Evolutionary conservation across 1,140 invertebrate genomes (phyloP).

Genomic region (Ips nitidus): DNA sequence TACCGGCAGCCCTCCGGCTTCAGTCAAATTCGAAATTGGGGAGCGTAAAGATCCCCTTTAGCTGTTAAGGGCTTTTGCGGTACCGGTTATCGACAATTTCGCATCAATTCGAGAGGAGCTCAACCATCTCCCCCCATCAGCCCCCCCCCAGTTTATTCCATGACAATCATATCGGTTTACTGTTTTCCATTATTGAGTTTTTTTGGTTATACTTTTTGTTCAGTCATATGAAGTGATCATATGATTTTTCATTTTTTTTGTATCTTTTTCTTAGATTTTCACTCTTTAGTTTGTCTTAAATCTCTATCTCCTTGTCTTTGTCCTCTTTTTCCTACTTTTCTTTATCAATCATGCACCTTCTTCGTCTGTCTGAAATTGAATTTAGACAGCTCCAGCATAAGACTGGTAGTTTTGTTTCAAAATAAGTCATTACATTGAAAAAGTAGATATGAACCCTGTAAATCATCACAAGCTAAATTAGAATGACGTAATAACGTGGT

Average conservation of each 20-base stretch:
- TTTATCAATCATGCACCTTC: too few species aligned
- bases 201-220: too few species aligned
- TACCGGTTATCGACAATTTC: constrained; percentile 29
- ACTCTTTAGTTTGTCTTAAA: not conserved
- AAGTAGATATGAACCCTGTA: too few species aligned
- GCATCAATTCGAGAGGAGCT: constrained; percentile 23
- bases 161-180: not conserved
- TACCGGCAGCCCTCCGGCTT: not conserved
- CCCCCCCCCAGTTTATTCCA: not conserved
- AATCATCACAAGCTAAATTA: too few species aligned
- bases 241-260: not conserved
- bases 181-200: not conserved
- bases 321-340: too few species aligned
- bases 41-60: constrained; percentile 25
- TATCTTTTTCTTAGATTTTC: not conserved
- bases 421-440: too few species aligned
- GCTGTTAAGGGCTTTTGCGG: constrained; percentile 28
- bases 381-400: too few species aligned
- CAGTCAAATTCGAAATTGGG: constrained; percentile 24
- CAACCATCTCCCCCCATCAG: not conserved
- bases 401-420: too few species aligned
- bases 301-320: too few species aligned
- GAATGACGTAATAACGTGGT: too few species aligned
- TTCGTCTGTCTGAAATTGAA: too few species aligned
- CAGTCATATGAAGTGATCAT: not conserved